Base-by-base conservation (phyloP, 2,113 vertebrate species). In the Acanthochromis polyacanthus region DNA sequence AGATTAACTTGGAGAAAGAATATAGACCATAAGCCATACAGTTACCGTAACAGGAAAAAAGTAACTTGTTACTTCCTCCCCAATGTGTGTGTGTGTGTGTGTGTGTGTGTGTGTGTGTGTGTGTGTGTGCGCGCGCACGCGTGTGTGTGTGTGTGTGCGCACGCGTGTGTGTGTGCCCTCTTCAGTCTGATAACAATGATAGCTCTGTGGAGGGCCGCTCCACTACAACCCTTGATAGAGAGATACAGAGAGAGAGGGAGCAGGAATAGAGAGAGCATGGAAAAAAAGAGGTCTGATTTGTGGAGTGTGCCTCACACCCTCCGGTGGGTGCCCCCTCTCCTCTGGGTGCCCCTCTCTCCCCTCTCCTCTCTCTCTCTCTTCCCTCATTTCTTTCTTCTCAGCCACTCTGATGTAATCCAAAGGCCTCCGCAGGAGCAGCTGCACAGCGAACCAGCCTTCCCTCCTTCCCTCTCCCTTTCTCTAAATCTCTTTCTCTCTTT, bases 381-480 rank as follows among this genome's bases (percentile, higher is more conserved):
- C 89, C 88, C 89, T 90, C 90, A 66, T 88, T 92, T 92, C 92
- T 94, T 91, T 92, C 94, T 94, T 93, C 91, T 93, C 87, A 86
- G 77, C 90, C 94, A 91, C 95, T 89, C 88, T 97, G 96, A 98
- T 96, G 96, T 96, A 96, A 97, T 96, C 95, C 92, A 94, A 96
- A 95, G 95, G 94, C 95, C 93, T 95, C 95, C 85, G 90, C 92
- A 90, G 93, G 94, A 96, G 96, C 96, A 97, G 97, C 97, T 97
- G 96, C 96, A 95, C 93, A 93, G 96, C 96, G 94, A 96, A 95
- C 96, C 95, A 91, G 92, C 91, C 92, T 86, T 82, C 82, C 85
- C 83, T 90, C 90, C 83, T 91, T 90, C 85, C 87, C 75, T 88
- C 89, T 88, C 87, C 87, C 88, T 93, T 89, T 91, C 92, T 91